phyloP scores from a whole-genome alignment of 92 coral and sea anemone genomes.

The Micromussa lordhowensis region DNA sequence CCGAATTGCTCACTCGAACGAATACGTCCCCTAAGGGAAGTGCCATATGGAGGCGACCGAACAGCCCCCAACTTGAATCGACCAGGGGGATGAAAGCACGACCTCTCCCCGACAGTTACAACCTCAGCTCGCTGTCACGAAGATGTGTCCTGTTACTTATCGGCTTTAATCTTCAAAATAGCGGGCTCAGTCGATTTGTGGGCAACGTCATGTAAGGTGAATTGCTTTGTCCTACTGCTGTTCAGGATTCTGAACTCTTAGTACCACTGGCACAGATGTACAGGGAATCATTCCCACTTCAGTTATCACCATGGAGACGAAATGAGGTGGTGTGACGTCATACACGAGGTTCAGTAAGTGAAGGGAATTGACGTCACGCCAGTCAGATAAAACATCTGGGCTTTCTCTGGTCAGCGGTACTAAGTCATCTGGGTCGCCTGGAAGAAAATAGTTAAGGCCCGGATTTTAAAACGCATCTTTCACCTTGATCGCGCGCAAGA shows the following conservation, averaged over 20 bases:
- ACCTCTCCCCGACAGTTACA: background rate
- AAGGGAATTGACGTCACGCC: slow-evolving; percentile 88
- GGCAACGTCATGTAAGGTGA: too few relatives aligned
- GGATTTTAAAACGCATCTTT: background rate
- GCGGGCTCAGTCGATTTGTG: background rate
- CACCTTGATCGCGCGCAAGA: too few relatives aligned
- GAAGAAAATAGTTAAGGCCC: background rate
- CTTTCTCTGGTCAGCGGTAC: slow-evolving; percentile 80
- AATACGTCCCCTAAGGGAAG: background rate
- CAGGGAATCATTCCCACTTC: slow-evolving; percentile 99
- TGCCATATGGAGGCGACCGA: background rate
- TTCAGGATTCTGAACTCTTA: slow-evolving; percentile 96
- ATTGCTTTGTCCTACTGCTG: background rate
- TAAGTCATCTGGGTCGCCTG: slow-evolving; percentile 98
- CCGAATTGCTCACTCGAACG: background rate
- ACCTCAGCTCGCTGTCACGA: background rate
- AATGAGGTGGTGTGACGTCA: slow-evolving; percentile 97
- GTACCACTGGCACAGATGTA: slow-evolving; percentile 97
- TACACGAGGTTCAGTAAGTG: slow-evolving; percentile 90
- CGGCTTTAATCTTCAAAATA: background rate
- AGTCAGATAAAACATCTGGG: slow-evolving; percentile 80
- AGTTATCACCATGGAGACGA: slow-evolving; percentile 96
- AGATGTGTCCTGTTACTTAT: background rate
- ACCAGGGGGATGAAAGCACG: background rate
- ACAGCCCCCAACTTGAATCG: background rate